Percentiles rank a stretch among this genome's conserved stretches.
Conservation (phyloP, 2,888 invertebrate genomes). For the Quadroppia sp. region DNA sequence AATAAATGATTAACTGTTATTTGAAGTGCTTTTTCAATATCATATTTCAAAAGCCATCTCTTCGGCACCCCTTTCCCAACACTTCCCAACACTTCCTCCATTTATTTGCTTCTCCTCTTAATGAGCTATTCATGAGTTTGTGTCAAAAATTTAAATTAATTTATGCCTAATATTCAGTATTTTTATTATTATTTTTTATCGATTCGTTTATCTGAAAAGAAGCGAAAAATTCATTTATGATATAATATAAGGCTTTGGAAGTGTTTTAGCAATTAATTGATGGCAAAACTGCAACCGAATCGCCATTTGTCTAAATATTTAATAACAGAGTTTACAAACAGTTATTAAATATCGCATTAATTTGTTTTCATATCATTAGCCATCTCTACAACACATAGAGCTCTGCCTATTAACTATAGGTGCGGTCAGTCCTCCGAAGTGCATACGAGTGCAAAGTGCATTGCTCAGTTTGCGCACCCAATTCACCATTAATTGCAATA, state of each 20-base stretch:
- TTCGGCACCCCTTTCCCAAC: too few species aligned
- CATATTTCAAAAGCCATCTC: background rate
- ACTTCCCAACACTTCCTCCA: background rate
- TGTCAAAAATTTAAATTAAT: constrained; percentile 19
- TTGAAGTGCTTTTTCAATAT: background rate
- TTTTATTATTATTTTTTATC: background rate
- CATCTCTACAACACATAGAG: background rate
- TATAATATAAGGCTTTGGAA: background rate
- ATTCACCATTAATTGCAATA: constrained; percentile 9
- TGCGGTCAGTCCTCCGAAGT: background rate
- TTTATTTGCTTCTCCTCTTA: background rate
- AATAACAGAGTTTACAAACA: background rate
- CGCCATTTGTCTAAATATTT: background rate
- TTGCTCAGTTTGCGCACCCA: constrained; percentile 15
- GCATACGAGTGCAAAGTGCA: background rate
- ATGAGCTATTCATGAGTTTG: constrained; percentile 19
- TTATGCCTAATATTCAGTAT: constrained; percentile 3
- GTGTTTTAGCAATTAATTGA: constrained; percentile 2
- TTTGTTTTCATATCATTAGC: constrained; percentile 1
- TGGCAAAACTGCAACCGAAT: constrained; percentile 8
- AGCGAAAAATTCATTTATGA: background rate
- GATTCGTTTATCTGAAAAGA: background rate
- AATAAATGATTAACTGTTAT: constrained; percentile 20
- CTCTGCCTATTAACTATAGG: too few species aligned
- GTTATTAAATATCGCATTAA: constrained; percentile 18